phyloP scores from a whole-genome alignment of 2,113 vertebrate species.

The Gymnocephalus cernua region DNA sequence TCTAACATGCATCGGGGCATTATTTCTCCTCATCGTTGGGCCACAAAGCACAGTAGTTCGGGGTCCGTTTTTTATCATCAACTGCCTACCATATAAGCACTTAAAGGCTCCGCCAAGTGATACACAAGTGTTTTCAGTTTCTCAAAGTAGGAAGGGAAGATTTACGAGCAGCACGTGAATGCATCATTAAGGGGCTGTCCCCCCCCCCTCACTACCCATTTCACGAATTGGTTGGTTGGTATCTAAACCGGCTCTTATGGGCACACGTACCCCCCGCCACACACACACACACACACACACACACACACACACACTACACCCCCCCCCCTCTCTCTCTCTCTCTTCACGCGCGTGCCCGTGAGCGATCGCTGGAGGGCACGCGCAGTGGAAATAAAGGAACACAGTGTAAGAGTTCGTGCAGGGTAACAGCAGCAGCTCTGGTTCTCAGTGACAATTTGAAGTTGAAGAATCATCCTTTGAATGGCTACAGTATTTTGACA shows the following conservation, averaged over 20 bases:
- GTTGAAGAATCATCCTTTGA: background rate
- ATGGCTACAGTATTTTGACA: background rate
- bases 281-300: too few species aligned
- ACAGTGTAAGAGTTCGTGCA: constrained; percentile 8
- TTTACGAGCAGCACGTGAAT: constrained; percentile 51
- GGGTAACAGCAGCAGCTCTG: constrained; percentile 7
- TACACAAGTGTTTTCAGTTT: background rate
- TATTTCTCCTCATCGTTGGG: too few species aligned
- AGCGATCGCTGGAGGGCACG: constrained; percentile 13
- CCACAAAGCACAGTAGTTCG: background rate
- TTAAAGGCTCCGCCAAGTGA: background rate
- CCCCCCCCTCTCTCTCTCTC: too few species aligned
- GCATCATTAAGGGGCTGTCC: constrained; percentile 44
- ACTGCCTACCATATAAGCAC: background rate
- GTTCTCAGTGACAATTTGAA: background rate
- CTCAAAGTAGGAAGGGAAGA: fast-evolving
- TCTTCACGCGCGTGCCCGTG: background rate
- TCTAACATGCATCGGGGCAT: background rate
- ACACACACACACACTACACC: too few species aligned
- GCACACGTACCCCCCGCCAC: background rate
- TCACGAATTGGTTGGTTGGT: constrained; percentile 9
- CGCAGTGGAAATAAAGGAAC: constrained; percentile 7
- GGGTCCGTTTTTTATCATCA: background rate
- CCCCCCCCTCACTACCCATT: background rate
- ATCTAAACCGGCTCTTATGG: constrained; percentile 19